Evolutionary conservation across 35 echinoderm and acorn worm species (phyloP).

Genomic region (Amphiura filiformis): DNA sequence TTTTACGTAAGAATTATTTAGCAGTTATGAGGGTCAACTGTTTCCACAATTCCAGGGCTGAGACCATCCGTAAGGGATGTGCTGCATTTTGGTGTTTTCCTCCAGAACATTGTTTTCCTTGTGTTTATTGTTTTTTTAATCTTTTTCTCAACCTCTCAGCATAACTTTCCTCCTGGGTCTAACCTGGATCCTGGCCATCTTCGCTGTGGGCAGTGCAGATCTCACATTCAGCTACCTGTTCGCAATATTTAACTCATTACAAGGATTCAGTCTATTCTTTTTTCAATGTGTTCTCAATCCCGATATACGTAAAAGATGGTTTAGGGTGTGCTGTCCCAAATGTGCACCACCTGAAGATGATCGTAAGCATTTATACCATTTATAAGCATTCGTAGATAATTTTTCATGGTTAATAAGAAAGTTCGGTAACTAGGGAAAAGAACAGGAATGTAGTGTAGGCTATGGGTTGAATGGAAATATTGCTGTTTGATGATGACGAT

Average conservation of each 20-base stretch:
- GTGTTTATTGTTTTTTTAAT: too few species aligned
- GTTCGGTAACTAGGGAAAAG: background rate
- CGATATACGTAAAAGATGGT: slow-evolving; percentile 36
- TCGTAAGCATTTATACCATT: background rate
- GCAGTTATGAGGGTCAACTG: too few species aligned
- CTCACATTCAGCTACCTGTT: slow-evolving; percentile 70
- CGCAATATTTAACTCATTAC: slow-evolving; percentile 64
- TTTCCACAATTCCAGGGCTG: too few species aligned
- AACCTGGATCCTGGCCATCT: slow-evolving; percentile 51
- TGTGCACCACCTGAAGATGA: background rate
- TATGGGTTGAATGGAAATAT: background rate
- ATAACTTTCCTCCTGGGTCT: slow-evolving; percentile 42
- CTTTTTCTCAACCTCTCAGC: too few species aligned
- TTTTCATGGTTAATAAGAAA: background rate
- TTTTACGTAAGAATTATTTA: too few species aligned
- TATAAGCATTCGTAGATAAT: background rate
- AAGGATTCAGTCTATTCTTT: slow-evolving; percentile 68
- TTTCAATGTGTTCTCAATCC: slow-evolving; percentile 70
- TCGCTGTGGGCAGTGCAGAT: slow-evolving; percentile 32
- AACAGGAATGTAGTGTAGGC: background rate
- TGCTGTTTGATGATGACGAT: background rate
- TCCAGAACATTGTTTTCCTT: too few species aligned
- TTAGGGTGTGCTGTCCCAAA: slow-evolving; percentile 13
- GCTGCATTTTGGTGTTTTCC: too few species aligned
- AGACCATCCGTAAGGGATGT: too few species aligned